Conservation (phyloP, 2,113 vertebrate genomes). For the Callipepla squamata region DNA sequence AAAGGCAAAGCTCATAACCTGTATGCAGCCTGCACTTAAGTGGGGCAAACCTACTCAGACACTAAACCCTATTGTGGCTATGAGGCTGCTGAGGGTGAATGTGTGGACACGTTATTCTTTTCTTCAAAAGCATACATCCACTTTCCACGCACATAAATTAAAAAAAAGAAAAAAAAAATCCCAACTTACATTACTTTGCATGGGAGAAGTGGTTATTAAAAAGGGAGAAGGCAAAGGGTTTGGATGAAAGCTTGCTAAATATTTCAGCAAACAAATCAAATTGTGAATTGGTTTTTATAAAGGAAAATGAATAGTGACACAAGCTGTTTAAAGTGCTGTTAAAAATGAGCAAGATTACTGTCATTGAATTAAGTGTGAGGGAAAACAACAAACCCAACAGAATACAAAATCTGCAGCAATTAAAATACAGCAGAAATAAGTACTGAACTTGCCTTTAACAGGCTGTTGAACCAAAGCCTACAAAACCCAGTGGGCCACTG, state of each 20-base stretch:
- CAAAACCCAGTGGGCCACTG: not conserved
- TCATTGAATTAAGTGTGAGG: slow-evolving; percentile 56
- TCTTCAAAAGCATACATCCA: not conserved
- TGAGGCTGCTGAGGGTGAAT: not conserved
- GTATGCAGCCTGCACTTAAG: rapidly evolving
- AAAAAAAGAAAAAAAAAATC: not conserved
- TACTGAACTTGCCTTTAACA: not conserved
- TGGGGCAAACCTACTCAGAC: not conserved
- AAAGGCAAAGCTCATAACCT: not conserved
- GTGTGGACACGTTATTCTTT: not conserved
- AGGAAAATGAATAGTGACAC: slow-evolving; percentile 64
- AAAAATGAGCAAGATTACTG: slow-evolving; percentile 48
- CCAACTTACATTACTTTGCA: not conserved
- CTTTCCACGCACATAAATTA: not conserved
- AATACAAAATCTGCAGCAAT: not conserved
- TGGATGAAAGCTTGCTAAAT: slow-evolving; percentile 10
- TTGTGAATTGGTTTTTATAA: slow-evolving; percentile 16
- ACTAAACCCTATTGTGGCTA: rapidly evolving
- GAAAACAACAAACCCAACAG: slow-evolving; percentile 9
- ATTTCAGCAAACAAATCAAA: slow-evolving; percentile 39
- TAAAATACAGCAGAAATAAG: not conserved
- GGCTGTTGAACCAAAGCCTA: not conserved
- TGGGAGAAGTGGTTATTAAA: not conserved
- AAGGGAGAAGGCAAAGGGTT: not conserved
- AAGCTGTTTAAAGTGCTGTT: not conserved